A percentile compares a stretch with the other conserved stretches of the same genome.
These are phyloP conservation scores for Burhinus oedicnemus DNA, from an alignment of 2,113 vertebrate species.

Conservation along the genomic window DNA sequence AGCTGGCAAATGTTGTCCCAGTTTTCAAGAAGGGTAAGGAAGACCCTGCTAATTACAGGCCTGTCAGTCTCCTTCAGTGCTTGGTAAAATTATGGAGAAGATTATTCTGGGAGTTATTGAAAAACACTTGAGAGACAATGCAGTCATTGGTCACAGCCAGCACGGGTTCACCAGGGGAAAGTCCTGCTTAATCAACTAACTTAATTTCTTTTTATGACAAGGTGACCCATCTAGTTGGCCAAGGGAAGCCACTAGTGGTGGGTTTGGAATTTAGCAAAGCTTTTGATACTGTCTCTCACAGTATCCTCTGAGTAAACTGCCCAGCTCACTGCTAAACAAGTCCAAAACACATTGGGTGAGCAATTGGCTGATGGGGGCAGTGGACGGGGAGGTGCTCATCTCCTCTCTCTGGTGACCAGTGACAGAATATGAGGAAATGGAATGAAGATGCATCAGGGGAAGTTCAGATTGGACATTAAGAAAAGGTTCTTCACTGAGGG, in stretches of 20 bases:
- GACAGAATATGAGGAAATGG: background rate
- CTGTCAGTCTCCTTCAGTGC: background rate
- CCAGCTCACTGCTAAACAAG: background rate
- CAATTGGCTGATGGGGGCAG: background rate
- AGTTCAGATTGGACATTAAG: background rate
- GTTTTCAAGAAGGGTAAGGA: background rate
- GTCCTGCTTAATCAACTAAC: background rate
- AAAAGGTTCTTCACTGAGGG: background rate
- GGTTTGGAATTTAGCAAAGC: background rate
- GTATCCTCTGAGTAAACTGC: background rate
- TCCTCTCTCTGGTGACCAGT: background rate
- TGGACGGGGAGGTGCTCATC: background rate
- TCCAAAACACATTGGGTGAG: background rate
- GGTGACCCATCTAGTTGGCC: background rate
- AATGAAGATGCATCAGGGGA: background rate
- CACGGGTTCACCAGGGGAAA: background rate
- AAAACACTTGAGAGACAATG: background rate
- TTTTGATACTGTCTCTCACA: background rate
- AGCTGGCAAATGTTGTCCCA: background rate
- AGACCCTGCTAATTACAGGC: background rate
- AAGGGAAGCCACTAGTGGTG: background rate
- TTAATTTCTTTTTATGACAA: background rate
- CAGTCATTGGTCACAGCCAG: background rate
- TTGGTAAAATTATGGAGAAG: background rate
- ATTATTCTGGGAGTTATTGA: background rate